These are phyloP conservation scores for Epizoanthus ramosus DNA, from an alignment of 92 coral and sea anemone genomes.

Conservation along the genomic window DNA sequence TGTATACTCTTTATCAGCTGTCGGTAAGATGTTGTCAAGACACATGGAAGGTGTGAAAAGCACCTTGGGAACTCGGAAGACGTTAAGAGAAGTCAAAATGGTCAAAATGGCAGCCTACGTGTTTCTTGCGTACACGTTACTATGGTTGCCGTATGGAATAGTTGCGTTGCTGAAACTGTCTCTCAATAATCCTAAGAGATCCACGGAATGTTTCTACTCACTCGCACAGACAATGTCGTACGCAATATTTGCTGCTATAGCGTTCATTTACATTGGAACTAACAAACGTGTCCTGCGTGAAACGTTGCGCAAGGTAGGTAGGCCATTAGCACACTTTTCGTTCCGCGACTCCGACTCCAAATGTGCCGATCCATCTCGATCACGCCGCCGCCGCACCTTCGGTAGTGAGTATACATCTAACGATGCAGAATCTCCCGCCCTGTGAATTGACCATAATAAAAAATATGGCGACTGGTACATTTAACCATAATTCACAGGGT, in stretches of 20 bases:
- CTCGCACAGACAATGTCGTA: conserved; percentile 22
- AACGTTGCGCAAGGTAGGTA: neutral
- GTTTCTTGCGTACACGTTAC: conserved; percentile 20
- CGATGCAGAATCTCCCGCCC: neutral
- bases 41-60: conserved; percentile 35
- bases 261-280: conserved; percentile 39
- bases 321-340: conserved; percentile 9
- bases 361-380: neutral
- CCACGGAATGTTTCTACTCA: conserved; percentile 11
- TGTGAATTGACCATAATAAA: too few species aligned
- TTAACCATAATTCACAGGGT: too few species aligned
- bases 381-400: conserved; percentile 17
- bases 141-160: conserved; percentile 38
- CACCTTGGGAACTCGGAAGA: conserved; percentile 16
- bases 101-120: conserved; percentile 41
- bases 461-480: too few species aligned
- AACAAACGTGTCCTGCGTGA: conserved; percentile 24
- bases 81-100: conserved; percentile 37
- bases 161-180: conserved; percentile 1
- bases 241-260: conserved; percentile 20
- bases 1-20: conserved; percentile 21
- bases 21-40: conserved; percentile 27
- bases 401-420: neutral
- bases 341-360: neutral
- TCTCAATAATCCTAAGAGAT: neutral